These are phyloP conservation scores for Noctua comes DNA, from an alignment of 2,888 invertebrate genomes.

Conservation along the genomic window DNA sequence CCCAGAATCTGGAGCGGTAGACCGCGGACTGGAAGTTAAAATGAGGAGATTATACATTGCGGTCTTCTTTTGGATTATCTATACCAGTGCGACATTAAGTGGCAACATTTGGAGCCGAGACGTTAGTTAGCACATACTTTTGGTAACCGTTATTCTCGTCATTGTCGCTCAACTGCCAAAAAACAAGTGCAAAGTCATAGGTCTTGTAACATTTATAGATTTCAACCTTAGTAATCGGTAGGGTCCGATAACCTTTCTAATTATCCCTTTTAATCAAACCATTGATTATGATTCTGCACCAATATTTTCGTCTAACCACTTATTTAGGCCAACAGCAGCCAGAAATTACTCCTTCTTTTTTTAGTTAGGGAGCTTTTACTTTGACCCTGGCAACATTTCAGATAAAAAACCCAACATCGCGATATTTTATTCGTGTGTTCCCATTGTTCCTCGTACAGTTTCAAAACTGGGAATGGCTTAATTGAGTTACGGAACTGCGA, in stretches of 20 bases:
- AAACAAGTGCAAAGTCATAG: background rate
- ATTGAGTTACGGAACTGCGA: background rate
- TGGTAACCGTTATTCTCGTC: background rate
- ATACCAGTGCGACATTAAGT: background rate
- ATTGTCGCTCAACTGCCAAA: background rate
- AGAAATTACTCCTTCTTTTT: background rate
- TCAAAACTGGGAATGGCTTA: background rate
- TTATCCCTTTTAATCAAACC: background rate
- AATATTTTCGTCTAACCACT: background rate
- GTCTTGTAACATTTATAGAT: background rate
- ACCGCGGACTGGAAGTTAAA: constrained; percentile 90
- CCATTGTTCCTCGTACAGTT: background rate
- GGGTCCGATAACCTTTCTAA: background rate
- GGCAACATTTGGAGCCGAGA: background rate
- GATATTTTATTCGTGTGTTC: background rate
- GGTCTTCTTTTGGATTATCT: background rate
- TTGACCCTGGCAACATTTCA: background rate
- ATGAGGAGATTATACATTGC: constrained; percentile 35
- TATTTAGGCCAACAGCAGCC: background rate
- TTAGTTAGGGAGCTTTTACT: background rate
- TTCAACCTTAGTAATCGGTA: background rate
- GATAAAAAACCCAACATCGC: background rate
- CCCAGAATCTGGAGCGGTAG: constrained; percentile 91
- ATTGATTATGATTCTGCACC: background rate
- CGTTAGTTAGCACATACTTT: background rate